Conservation (phyloP, 2,888 invertebrate genomes). For the Chaetogeoica ovagalla region DNA sequence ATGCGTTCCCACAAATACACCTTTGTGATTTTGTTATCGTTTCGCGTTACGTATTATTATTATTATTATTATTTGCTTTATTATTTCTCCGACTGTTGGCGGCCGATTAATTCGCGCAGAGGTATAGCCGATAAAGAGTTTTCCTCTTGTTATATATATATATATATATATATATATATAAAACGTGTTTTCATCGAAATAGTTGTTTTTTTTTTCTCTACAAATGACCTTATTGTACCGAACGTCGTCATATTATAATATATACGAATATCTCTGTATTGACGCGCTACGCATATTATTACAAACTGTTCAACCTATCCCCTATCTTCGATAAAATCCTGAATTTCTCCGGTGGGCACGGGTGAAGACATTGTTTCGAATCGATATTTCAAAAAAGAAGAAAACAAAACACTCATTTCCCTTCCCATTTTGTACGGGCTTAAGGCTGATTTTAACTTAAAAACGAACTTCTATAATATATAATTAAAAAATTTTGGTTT, state of each 20-base stretch:
- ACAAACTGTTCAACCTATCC: too few relatives aligned
- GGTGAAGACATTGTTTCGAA: too few relatives aligned
- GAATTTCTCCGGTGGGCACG: too few relatives aligned
- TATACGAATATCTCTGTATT: neutral
- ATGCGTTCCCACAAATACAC: conserved; percentile 13
- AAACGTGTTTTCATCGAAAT: conserved; percentile 34
- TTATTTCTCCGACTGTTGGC: neutral
- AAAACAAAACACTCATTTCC: too few relatives aligned
- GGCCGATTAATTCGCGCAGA: conserved; percentile 33
- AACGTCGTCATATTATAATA: neutral
- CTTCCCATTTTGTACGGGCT: too few relatives aligned
- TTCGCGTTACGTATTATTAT: neutral
- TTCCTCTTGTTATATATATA: conserved; percentile 1
- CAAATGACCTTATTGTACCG: conserved; percentile 40
- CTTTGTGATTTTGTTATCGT: conserved; percentile 35
- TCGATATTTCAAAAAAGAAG: too few relatives aligned
- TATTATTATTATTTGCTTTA: neutral
- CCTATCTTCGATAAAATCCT: too few relatives aligned
- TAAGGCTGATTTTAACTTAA: too few relatives aligned
- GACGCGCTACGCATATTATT: neutral
- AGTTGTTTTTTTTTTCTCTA: conserved; percentile 26
- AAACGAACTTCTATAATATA: too few relatives aligned
- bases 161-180: too few relatives aligned
- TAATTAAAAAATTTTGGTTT: too few relatives aligned
- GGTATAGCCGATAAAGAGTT: conserved; percentile 19